Evolutionary conservation across 2,113 vertebrate genomes (phyloP).

Genomic region (Alectura lathami): DNA sequence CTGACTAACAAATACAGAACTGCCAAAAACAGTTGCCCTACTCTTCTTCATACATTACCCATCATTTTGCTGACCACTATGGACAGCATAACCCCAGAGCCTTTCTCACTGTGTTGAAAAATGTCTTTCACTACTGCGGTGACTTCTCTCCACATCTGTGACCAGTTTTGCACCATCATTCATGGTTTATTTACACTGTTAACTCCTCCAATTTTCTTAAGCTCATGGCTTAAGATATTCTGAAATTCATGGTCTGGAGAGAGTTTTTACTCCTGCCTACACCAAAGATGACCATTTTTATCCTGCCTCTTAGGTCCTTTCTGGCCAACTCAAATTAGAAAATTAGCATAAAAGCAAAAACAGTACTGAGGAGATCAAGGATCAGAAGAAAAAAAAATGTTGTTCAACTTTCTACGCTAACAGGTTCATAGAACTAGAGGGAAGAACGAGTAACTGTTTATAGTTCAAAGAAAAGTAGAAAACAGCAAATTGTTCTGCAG

Average conservation of each 20-base stretch:
- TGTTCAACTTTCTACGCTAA: not conserved
- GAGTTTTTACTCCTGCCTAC: not conserved
- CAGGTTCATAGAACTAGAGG: not conserved
- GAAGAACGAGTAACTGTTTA: not conserved
- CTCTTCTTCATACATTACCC: not conserved
- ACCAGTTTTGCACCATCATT: not conserved
- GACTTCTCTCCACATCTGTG: not conserved
- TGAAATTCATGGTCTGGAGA: not conserved
- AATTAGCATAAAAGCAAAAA: not conserved
- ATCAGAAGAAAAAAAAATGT: not conserved
- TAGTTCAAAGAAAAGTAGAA: not conserved
- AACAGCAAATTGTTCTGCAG: fast-evolving
- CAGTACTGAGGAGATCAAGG: not conserved
- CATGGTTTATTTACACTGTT: not conserved
- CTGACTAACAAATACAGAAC: not conserved
- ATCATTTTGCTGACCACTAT: not conserved
- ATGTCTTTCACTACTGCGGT: not conserved
- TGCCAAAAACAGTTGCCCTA: not conserved
- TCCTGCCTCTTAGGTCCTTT: not conserved
- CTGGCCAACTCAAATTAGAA: not conserved
- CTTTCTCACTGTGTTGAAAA: not conserved
- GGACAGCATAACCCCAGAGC: not conserved
- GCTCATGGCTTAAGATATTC: not conserved
- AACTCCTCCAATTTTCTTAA: not conserved
- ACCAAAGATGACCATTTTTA: not conserved